Evolutionary conservation across 2,888 invertebrate genomes (phyloP).

Genomic region (Ectemnius continuus): DNA sequence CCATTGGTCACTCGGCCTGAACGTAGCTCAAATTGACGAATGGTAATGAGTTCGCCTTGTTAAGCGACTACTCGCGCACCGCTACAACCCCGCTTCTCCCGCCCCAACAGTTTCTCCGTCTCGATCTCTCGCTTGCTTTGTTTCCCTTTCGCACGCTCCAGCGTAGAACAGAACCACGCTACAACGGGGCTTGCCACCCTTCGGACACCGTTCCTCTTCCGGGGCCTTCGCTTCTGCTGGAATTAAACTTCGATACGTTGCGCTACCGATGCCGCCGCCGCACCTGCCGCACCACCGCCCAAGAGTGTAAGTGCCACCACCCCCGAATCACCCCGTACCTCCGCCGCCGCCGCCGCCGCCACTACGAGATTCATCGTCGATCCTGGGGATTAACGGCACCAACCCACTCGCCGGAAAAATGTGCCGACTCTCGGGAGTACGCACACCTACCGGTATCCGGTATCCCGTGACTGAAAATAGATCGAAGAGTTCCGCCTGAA

Average conservation of each 20-base stretch:
- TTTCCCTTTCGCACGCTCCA: neutral
- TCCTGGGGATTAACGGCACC: constrained; percentile 55
- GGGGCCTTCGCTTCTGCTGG: constrained; percentile 49
- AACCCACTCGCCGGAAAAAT: constrained; percentile 8
- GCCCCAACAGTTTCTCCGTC: constrained; percentile 12
- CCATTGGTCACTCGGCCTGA: constrained; percentile 77
- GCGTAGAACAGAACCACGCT: constrained; percentile 2
- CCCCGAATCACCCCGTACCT: no score
- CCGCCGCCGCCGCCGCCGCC: constrained; percentile 17
- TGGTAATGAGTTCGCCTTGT: constrained; percentile 78
- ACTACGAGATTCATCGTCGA: constrained; percentile 58
- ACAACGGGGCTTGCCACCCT: neutral
- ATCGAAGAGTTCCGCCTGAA: no score
- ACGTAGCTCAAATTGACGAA: constrained; percentile 78
- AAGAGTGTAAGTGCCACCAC: constrained; percentile 5
- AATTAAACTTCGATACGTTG: constrained; percentile 61
- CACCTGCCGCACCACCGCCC: constrained; percentile 45
- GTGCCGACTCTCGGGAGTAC: neutral
- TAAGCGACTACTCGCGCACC: constrained; percentile 72
- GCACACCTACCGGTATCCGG: no score
- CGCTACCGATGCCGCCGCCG: constrained; percentile 29
- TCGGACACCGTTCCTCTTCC: no score
- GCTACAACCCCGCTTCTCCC: constrained; percentile 32
- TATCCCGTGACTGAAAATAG: no score
- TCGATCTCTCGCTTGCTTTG: neutral